A percentile compares a stretch with the other conserved stretches of the same genome.
These are phyloP conservation scores for Lophura nycthemera DNA, from an alignment of 2,113 vertebrate species.

Conservation along the genomic window DNA sequence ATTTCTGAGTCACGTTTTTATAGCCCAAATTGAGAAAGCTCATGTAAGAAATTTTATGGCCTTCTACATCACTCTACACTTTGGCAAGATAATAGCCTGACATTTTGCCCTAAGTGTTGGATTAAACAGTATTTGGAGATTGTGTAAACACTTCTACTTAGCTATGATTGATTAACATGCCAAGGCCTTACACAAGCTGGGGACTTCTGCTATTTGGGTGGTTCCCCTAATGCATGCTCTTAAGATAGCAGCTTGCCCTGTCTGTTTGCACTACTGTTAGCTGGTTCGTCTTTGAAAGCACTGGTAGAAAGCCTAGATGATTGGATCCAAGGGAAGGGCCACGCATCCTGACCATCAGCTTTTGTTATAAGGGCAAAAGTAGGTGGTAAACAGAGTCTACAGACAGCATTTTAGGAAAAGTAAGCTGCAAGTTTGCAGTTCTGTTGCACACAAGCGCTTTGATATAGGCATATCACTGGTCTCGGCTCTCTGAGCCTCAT, in stretches of 20 bases:
- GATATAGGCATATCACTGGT: background rate
- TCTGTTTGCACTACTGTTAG: background rate
- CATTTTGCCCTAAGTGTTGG: background rate
- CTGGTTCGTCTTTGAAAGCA: background rate
- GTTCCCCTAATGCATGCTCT: background rate
- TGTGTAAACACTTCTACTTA: slow-evolving; percentile 25
- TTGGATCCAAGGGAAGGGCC: background rate
- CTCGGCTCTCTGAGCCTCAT: background rate
- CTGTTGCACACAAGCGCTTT: background rate
- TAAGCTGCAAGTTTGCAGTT: background rate
- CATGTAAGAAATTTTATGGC: background rate
- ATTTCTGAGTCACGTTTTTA: background rate
- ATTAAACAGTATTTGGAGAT: slow-evolving; percentile 45
- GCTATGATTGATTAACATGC: background rate
- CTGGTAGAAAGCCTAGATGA: background rate
- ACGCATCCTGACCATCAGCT: background rate
- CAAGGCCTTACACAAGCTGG: background rate
- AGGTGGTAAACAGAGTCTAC: background rate
- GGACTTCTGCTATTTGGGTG: background rate
- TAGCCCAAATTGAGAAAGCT: slow-evolving; percentile 19
- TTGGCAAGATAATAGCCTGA: slow-evolving; percentile 32
- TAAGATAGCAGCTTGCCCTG: background rate
- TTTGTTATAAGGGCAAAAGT: background rate
- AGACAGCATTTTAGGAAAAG: background rate
- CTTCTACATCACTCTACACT: slow-evolving; percentile 6